A percentile compares a stretch with the other conserved stretches of the same genome.
These are phyloP conservation scores for Torymus auratus DNA, from an alignment of 2,888 invertebrate genomes.

Conservation along the genomic window DNA sequence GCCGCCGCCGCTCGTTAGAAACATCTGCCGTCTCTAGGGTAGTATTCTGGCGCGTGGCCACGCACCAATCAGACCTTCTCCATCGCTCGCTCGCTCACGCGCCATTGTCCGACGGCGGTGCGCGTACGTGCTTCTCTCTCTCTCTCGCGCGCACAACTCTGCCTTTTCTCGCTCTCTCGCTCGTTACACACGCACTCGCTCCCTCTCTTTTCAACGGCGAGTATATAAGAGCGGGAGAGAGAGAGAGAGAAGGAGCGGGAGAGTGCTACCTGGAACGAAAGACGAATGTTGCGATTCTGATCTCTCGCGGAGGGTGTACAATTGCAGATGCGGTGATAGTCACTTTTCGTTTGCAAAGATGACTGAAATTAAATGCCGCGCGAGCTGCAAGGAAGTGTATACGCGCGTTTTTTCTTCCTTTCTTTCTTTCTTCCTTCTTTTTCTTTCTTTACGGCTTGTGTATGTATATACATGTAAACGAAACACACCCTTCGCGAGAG, in stretches of 20 bases:
- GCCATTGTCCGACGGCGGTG: conserved; percentile 59
- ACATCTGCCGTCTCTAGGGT: conserved; percentile 73
- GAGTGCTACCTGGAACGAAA: conserved; percentile 52
- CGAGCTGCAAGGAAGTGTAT: neutral
- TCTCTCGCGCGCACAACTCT: neutral
- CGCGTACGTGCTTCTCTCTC: neutral
- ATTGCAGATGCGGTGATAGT: conserved; percentile 49
- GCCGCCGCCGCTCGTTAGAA: conserved; percentile 67
- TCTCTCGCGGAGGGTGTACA: conserved; percentile 45
- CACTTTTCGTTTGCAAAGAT: conserved; percentile 35
- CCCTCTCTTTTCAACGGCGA: conserved; percentile 17
- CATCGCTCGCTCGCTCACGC: conserved; percentile 62
- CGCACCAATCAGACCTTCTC: conserved; percentile 66
- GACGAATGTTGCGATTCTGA: conserved; percentile 50
- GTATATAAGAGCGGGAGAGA: no score
- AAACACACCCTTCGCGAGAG: no score
- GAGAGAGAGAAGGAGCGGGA: neutral
- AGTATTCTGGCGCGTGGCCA: conserved; percentile 70
- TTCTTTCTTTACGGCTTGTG: no score
- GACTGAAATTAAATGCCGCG: conserved; percentile 45
- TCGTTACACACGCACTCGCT: neutral
- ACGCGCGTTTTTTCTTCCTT: neutral
- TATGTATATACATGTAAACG: no score
- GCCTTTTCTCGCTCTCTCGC: conserved; percentile 26
- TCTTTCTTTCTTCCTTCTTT: neutral